Base-by-base conservation (phyloP, 2,888 invertebrate species). In the Shargacucullia verbasci region DNA sequence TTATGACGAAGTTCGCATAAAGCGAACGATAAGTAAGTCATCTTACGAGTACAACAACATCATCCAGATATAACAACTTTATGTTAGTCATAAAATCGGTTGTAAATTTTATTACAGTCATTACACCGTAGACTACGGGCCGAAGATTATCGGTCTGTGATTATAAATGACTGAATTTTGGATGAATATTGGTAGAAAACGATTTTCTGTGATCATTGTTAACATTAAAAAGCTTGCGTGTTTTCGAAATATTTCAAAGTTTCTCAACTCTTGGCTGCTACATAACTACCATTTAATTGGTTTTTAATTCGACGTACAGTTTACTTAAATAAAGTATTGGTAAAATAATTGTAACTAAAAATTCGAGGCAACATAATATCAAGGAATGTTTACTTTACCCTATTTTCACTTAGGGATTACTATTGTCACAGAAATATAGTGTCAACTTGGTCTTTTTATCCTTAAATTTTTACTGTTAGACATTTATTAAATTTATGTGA, bases 31-130 rank as follows among this genome's bases (percentile, higher is more conserved):
- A 76, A 76, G 77, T 73, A 64, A 69, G 63, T 56, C 57, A 60
- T 66, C 49, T 27, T 52, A 56, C 20, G 20, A 20, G 20, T 20
- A 20, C 55, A 65, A 76, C 64, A 71, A 72, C 63, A 66, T 75
- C 72, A 79, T 78, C 77, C 41, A 57, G 62, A 73, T 68, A 73
- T 76, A 76, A 71, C 62, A 73, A 78, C 70, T 82, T 82, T 81
- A 83, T 76, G 70, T 54, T 56, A 15, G 47, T 62, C 69, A 72
- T 83, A 79, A 83, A 82, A 81, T 72, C 54, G 75, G 70, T 54
- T 74, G 69, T 82, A 81, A 83, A 83, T 81, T 83, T 82, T 83
- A 83, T 76, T 70, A 73, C 66, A 65, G 61, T 73, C 75, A 72
- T 70, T 73, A 76, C 31, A 45, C 53, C 27, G 63, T 37, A 57